These are phyloP conservation scores for Cheilosia soror DNA, from an alignment of 2,888 invertebrate species.

Conservation along the genomic window DNA sequence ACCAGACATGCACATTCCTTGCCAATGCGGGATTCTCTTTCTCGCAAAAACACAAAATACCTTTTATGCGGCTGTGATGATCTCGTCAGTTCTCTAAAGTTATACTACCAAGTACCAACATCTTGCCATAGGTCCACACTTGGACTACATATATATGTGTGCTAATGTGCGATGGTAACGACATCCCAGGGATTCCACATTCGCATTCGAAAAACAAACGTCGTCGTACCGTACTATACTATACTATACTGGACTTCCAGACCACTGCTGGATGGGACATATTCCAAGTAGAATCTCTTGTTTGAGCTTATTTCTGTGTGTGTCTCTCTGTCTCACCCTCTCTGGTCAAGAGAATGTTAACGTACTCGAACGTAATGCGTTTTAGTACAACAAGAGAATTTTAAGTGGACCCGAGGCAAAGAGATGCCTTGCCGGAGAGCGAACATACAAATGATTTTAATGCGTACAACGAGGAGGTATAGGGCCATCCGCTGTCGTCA, in stretches of 20 bases:
- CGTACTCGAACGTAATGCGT: conserved; percentile 41
- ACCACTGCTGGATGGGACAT: conserved; percentile 53
- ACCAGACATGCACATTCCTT: conserved; percentile 52
- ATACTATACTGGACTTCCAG: conserved; percentile 28
- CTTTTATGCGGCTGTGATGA: conserved; percentile 69
- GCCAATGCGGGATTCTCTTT: conserved; percentile 67
- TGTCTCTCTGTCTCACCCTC: neutral
- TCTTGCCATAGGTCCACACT: conserved; percentile 60
- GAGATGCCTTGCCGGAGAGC: conserved; percentile 29
- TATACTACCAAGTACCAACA: conserved; percentile 42
- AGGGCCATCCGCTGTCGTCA: conserved; percentile 43
- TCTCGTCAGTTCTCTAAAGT: conserved; percentile 59
- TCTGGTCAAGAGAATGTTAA: conserved; percentile 49
- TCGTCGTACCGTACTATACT: neutral
- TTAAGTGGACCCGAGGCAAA: conserved; percentile 55
- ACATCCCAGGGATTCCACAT: conserved; percentile 73
- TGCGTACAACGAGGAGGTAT: conserved; percentile 27
- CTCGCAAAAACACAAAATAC: conserved; percentile 71
- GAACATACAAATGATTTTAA: conserved; percentile 65
- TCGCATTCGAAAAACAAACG: conserved; percentile 55
- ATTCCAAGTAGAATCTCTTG: conserved; percentile 71
- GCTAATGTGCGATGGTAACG: conserved; percentile 70
- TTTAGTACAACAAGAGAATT: conserved; percentile 69
- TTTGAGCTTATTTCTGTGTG: conserved; percentile 63
- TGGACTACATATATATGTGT: conserved; percentile 53